These are phyloP conservation scores for Sesamia nonagrioides DNA, from an alignment of 1,140 invertebrate species.

Conservation along the genomic window DNA sequence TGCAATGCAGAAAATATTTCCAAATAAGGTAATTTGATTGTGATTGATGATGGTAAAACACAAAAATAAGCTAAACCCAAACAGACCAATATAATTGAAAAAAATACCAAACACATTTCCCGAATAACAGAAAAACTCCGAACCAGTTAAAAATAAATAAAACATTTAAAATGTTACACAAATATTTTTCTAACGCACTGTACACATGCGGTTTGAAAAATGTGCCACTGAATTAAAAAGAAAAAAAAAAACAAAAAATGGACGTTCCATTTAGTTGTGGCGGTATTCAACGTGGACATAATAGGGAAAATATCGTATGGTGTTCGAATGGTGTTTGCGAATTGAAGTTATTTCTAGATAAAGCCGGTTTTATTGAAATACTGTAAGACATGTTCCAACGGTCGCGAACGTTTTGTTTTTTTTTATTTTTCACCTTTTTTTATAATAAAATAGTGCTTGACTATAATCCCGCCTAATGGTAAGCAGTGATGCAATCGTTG, in stretches of 20 bases:
- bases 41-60: too few relatives aligned
- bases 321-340: neutral
- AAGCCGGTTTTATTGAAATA: neutral
- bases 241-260: neutral
- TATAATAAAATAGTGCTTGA: too few relatives aligned
- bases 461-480: too few relatives aligned
- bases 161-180: constrained; percentile 3
- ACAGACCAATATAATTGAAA: neutral
- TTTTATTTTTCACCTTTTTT: neutral
- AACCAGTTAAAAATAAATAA: constrained; percentile 11
- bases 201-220: constrained; percentile 19
- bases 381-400: neutral
- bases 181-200: constrained; percentile 15
- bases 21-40: too few relatives aligned
- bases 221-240: neutral
- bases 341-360: neutral
- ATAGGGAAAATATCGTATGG: neutral
- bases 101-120: neutral
- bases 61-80: neutral
- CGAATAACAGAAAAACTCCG: neutral
- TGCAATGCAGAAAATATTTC: too few relatives aligned
- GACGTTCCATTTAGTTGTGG: neutral
- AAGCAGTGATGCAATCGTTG: too few relatives aligned
- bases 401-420: neutral
- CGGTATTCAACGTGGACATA: neutral